These are phyloP conservation scores for Spodoptera frugiperda DNA, from an alignment of 1,140 invertebrate species.

Conservation along the genomic window DNA sequence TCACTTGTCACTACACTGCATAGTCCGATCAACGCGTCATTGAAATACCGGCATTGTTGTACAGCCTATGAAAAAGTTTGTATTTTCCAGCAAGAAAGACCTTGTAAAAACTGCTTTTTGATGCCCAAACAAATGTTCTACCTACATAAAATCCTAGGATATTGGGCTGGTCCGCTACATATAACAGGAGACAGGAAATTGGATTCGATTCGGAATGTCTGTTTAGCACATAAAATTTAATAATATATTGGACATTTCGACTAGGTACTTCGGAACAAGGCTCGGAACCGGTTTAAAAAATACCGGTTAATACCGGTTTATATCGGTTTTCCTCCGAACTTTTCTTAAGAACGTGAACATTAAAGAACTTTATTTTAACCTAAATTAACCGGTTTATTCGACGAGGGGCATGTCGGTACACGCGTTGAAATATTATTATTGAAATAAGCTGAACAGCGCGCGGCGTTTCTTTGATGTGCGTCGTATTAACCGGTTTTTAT, in stretches of 20 bases:
- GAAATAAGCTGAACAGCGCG: too few species aligned
- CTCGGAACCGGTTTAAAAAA: too few species aligned
- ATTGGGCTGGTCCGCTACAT: neutral
- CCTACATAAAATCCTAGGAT: neutral
- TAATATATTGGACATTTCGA: slow-evolving; percentile 7
- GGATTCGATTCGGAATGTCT: slow-evolving; percentile 10
- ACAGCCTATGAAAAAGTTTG: neutral
- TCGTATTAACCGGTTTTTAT: too few species aligned
- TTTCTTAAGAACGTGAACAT: too few species aligned
- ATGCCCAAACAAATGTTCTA: neutral
- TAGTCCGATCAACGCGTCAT: slow-evolving; percentile 7
- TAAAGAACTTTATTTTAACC: too few species aligned
- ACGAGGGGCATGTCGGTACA: too few species aligned
- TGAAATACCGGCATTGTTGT: slow-evolving; percentile 12
- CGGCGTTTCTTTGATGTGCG: too few species aligned
- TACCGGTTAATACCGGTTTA: too few species aligned
- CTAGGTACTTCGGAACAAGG: too few species aligned
- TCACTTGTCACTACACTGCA: neutral
- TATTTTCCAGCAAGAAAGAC: neutral
- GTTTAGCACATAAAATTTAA: slow-evolving; percentile 38
- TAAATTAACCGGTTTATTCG: too few species aligned
- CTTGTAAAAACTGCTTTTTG: neutral
- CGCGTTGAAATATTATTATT: too few species aligned
- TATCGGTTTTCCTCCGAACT: too few species aligned
- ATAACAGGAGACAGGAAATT: neutral